Percentiles rank a stretch among this genome's conserved stretches.
phyloP scores from a whole-genome alignment of 2,797 vertebrate genomes.

The Pachyuromys duprasi region DNA sequence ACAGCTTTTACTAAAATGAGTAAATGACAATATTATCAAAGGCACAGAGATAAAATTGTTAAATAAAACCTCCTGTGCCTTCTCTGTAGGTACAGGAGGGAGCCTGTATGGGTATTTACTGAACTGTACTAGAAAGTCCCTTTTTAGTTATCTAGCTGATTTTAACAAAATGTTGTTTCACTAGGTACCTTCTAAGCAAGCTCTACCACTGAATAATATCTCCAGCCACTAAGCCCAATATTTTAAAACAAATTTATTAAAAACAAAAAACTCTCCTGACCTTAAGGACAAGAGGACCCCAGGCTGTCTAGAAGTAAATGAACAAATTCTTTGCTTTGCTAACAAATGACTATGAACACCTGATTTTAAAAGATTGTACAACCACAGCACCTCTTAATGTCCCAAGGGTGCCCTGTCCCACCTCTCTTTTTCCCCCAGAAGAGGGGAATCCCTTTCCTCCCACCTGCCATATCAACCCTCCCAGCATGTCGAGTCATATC shows the following conservation, averaged over 20 bases:
- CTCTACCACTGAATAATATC: background rate
- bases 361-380: background rate
- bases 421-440: too few species aligned
- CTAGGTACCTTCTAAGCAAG: background rate
- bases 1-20: background rate
- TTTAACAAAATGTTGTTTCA: constrained; percentile 15
- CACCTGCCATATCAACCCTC: too few species aligned
- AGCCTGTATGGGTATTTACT: background rate
- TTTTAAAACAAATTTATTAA: constrained; percentile 43
- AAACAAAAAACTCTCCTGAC: background rate
- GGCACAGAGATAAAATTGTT: background rate
- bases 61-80: too few species aligned
- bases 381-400: background rate
- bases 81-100: background rate
- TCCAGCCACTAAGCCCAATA: background rate
- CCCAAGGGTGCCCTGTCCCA: too few species aligned
- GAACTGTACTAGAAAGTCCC: background rate
- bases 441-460: too few species aligned
- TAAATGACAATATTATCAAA: constrained; percentile 27
- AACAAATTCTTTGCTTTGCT: constrained; percentile 27
- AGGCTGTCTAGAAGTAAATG: background rate
- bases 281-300: background rate
- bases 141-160: background rate
- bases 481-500: too few species aligned
- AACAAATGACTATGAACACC: constrained; percentile 24